Evolutionary conservation across 2,888 invertebrate genomes (phyloP).

Genomic region (Mechanitis messenoides): DNA sequence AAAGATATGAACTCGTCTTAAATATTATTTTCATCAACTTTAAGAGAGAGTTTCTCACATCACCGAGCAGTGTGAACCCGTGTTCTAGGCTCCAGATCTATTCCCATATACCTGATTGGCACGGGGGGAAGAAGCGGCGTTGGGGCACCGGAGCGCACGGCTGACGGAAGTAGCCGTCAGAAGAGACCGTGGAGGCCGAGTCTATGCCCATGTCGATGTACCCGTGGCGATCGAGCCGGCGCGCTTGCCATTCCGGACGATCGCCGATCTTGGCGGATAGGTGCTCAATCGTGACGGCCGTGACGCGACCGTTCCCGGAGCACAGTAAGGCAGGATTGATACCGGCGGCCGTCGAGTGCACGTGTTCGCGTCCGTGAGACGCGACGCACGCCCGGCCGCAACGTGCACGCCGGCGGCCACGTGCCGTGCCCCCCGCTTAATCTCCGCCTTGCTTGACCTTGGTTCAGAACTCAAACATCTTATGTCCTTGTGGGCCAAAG

Average conservation of each 20-base stretch:
- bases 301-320: conserved; percentile 61
- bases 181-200: conserved; percentile 22
- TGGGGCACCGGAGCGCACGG: conserved; percentile 26
- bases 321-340: conserved; percentile 64
- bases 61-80: background rate
- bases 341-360: conserved; percentile 47
- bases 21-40: background rate
- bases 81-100: background rate
- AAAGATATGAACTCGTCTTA: too few relatives aligned
- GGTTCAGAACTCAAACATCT: conserved; percentile 4
- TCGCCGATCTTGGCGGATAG: conserved; percentile 48
- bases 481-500: background rate
- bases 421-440: conserved; percentile 34
- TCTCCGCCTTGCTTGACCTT: conserved; percentile 17
- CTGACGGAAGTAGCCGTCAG: conserved; percentile 33
- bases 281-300: conserved; percentile 48
- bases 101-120: conserved; percentile 23
- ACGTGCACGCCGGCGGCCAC: conserved; percentile 47
- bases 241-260: conserved; percentile 43
- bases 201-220: conserved; percentile 74
- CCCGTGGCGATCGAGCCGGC: conserved; percentile 71
- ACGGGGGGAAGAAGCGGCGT: conserved; percentile 21
- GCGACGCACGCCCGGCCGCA: conserved; percentile 49
- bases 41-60: background rate
- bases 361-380: conserved; percentile 52